phyloP scores from a whole-genome alignment of 2,113 vertebrate genomes.

The Centropus unirufus region DNA sequence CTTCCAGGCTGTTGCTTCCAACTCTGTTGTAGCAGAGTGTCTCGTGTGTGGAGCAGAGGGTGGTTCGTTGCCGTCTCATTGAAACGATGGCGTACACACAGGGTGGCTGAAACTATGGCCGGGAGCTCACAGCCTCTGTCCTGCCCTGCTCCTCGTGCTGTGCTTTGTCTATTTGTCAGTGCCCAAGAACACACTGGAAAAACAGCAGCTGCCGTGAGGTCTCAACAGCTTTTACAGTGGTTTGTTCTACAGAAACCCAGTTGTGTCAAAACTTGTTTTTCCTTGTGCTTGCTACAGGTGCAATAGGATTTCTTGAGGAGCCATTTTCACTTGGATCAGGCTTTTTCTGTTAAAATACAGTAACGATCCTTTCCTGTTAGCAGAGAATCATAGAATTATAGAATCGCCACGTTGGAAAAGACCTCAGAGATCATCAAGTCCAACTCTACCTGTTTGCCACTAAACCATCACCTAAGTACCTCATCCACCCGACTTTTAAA shows the following conservation, averaged over 20 bases:
- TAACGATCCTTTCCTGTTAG: not conserved
- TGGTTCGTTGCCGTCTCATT: not conserved
- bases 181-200: not conserved
- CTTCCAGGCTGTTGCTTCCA: not conserved
- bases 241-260: not conserved
- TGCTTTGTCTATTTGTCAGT: not conserved
- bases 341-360: not conserved
- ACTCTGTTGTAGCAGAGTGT: not conserved
- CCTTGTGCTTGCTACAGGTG: not conserved
- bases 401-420: no score
- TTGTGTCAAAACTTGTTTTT: not conserved
- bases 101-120: not conserved
- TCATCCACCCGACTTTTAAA: no score
- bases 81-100: not conserved
- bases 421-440: no score
- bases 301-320: not conserved
- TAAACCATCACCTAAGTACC: no score
- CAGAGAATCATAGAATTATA: not conserved
- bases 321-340: not conserved
- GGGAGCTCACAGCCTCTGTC: not conserved
- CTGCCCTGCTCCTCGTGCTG: not conserved
- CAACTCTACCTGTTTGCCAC: no score
- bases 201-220: not conserved
- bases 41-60: not conserved
- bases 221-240: not conserved